A percentile compares a stretch with the other conserved stretches of the same genome.
These are phyloP conservation scores for Dinoponera quadriceps DNA, from an alignment of 1,140 invertebrate genomes.

Conservation along the genomic window DNA sequence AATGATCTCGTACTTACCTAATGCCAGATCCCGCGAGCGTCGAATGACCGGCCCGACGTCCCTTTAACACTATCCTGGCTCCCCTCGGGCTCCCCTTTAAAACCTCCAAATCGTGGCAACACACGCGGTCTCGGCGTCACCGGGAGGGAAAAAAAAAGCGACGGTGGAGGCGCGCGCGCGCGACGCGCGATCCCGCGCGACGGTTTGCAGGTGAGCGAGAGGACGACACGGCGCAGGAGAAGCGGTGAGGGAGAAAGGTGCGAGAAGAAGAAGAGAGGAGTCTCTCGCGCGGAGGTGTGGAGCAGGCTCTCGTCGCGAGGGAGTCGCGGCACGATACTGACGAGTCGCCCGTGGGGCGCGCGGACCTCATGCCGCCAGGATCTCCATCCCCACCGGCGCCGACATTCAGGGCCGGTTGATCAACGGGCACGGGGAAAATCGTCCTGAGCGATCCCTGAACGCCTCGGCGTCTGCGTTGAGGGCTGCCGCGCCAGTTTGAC, in stretches of 20 bases:
- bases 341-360: slow-evolving; percentile 62
- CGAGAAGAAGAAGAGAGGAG: slow-evolving; percentile 19
- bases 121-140: slow-evolving; percentile 19
- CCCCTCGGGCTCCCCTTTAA: neutral
- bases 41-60: slow-evolving; percentile 20
- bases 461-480: too few relatives aligned
- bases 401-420: slow-evolving; percentile 54
- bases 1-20: neutral
- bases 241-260: neutral
- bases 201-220: neutral
- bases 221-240: neutral
- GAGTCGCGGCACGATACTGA: slow-evolving; percentile 71
- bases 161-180: slow-evolving; percentile 13
- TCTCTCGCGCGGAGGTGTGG: too few relatives aligned
- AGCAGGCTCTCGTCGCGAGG: slow-evolving; percentile 58
- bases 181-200: slow-evolving; percentile 6
- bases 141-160: neutral
- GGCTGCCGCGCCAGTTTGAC: too few relatives aligned
- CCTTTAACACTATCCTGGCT: slow-evolving; percentile 27
- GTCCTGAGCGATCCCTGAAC: slow-evolving; percentile 20
- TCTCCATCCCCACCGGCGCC: slow-evolving; percentile 55
- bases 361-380: slow-evolving; percentile 69
- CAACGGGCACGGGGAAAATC: slow-evolving; percentile 5
- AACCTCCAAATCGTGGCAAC: slow-evolving; percentile 33
- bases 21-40: slow-evolving; percentile 8